A percentile compares a stretch with the other conserved stretches of the same genome.
These are phyloP conservation scores for Heterodera carotae DNA, from an alignment of 1,140 invertebrate species.

Conservation along the genomic window DNA sequence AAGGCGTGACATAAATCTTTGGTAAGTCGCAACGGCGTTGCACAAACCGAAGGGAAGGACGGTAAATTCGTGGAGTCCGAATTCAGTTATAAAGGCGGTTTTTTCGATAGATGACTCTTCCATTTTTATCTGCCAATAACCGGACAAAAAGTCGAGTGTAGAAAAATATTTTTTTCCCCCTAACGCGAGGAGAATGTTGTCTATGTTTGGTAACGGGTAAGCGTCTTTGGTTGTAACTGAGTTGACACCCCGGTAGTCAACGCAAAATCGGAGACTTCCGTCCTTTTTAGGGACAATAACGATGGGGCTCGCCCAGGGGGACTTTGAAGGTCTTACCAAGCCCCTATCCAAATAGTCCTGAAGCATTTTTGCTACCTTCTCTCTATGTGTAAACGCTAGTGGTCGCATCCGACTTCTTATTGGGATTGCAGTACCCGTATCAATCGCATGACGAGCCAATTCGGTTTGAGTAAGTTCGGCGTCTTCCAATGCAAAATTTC, in stretches of 20 bases:
- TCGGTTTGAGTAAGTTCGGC: constrained; percentile 7
- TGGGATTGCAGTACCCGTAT: neutral
- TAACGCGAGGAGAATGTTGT: constrained; percentile 66
- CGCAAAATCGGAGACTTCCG: constrained; percentile 66
- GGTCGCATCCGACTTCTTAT: neutral
- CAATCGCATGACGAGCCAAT: neutral
- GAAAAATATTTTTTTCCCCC: constrained; percentile 57
- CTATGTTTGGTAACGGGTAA: constrained; percentile 70
- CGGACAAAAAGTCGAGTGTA: constrained; percentile 61
- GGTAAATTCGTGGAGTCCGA: constrained; percentile 65
- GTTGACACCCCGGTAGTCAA: constrained; percentile 69
- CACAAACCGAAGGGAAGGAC: constrained; percentile 67
- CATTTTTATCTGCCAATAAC: constrained; percentile 50
- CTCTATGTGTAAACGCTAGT: constrained; percentile 12
- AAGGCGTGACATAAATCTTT: constrained; percentile 68
- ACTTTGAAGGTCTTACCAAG: too few relatives aligned
- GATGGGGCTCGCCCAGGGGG: constrained; percentile 55
- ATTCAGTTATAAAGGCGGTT: constrained; percentile 45
- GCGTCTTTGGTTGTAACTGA: constrained; percentile 66
- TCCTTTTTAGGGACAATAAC: constrained; percentile 70
- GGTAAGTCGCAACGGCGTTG: constrained; percentile 67
- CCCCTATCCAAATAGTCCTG: constrained; percentile 23
- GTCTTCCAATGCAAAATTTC: constrained; percentile 6
- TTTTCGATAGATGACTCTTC: constrained; percentile 31
- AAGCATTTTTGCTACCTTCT: constrained; percentile 23